phyloP scores from a whole-genome alignment of 1,140 invertebrate species.

The Battus philenor region DNA sequence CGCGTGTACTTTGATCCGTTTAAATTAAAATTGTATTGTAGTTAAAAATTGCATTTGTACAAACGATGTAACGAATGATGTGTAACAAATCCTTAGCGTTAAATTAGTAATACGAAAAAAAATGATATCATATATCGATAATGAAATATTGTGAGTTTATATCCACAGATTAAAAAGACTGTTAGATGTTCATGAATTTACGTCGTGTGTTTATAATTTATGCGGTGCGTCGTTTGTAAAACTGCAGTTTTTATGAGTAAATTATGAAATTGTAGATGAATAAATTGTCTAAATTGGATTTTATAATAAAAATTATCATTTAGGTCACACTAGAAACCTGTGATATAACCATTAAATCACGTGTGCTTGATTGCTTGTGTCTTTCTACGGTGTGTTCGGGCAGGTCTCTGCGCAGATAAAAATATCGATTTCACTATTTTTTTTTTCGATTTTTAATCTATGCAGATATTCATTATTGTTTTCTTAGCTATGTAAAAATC shows the following conservation, averaged over 20 bases:
- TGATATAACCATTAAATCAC: slow-evolving; percentile 68
- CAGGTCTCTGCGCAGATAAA: slow-evolving; percentile 26
- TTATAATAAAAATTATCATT: slow-evolving; percentile 48
- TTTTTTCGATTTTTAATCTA: slow-evolving; percentile 7
- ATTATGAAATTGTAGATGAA: slow-evolving; percentile 10
- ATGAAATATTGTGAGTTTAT: slow-evolving; percentile 2
- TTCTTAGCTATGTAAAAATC: slow-evolving; percentile 20
- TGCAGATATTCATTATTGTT: slow-evolving; percentile 10
- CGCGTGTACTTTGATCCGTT: slow-evolving; percentile 3
- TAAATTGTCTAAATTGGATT: slow-evolving; percentile 13
- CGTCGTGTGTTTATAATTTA: slow-evolving; percentile 12
- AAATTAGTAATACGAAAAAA: slow-evolving; percentile 8
- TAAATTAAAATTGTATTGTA: slow-evolving; percentile 23
- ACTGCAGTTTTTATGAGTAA: slow-evolving; percentile 17
- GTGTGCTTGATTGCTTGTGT: slow-evolving; percentile 62
- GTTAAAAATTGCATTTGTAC: slow-evolving; percentile 17
- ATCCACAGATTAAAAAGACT: slow-evolving; percentile 12
- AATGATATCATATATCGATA: slow-evolving; percentile 4
- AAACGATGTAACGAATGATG: background rate
- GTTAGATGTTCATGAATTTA: slow-evolving; percentile 12
- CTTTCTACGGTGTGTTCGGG: slow-evolving; percentile 43
- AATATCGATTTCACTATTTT: background rate
- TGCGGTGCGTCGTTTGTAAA: slow-evolving; percentile 7
- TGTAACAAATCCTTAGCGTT: slow-evolving; percentile 7
- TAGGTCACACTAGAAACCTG: slow-evolving; percentile 69